Conservation (phyloP, 2,797 vertebrate genomes). For the Rallus crepitans region DNA sequence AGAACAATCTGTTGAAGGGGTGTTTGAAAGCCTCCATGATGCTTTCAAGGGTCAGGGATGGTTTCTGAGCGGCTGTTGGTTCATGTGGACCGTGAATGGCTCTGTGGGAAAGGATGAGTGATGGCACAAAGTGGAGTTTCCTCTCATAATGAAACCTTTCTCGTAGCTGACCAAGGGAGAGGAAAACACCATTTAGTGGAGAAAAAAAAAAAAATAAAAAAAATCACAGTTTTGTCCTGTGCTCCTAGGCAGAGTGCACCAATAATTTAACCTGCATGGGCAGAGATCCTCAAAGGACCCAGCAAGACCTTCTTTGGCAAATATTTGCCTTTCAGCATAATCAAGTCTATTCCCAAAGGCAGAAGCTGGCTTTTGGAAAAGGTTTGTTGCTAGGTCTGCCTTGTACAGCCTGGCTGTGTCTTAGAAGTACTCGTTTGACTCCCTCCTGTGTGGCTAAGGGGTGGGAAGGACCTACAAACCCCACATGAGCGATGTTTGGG, state of each 20-base stretch:
- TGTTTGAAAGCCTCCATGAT: background rate
- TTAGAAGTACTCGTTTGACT: background rate
- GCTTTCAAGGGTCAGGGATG: background rate
- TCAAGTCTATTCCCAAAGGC: background rate
- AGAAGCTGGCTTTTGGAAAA: background rate
- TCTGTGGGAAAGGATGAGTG: background rate
- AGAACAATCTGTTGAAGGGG: background rate
- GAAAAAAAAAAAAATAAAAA: background rate
- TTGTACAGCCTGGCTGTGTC: background rate
- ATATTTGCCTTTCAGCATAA: background rate
- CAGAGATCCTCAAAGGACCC: background rate
- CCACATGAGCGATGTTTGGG: rapidly evolving
- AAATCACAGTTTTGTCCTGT: background rate
- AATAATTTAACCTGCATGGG: background rate
- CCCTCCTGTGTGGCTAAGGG: rapidly evolving
- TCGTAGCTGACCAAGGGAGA: background rate
- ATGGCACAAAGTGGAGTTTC: background rate
- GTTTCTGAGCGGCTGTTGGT: rapidly evolving
- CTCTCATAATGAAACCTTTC: background rate
- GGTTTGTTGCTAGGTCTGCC: background rate
- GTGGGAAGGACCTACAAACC: background rate
- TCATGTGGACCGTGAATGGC: background rate
- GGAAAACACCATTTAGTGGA: background rate
- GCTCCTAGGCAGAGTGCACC: background rate
- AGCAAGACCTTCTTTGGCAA: background rate